These are phyloP conservation scores for Rutpela maculata DNA, from an alignment of 2,888 invertebrate species.

Conservation along the genomic window DNA sequence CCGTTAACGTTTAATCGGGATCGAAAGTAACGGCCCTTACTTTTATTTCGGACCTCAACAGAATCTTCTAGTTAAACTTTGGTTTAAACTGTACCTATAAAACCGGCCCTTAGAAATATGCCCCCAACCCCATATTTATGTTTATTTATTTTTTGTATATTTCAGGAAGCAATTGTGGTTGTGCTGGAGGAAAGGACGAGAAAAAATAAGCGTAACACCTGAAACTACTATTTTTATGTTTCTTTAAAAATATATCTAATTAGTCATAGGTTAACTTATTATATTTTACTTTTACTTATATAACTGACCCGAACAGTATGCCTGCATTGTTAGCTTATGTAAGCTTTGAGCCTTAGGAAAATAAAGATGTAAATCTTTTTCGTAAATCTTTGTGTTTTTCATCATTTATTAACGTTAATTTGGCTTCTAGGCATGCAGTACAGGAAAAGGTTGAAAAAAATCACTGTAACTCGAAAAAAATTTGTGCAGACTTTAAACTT, in stretches of 20 bases:
- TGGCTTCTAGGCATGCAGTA: no score
- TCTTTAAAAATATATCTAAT: background rate
- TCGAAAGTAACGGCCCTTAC: no score
- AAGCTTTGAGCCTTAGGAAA: background rate
- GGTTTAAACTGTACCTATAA: no score
- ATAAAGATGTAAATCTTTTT: background rate
- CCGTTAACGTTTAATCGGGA: no score
- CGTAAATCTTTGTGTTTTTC: background rate
- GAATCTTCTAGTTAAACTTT: no score
- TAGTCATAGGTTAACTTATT: constrained; percentile 15
- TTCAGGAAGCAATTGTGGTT: constrained; percentile 25
- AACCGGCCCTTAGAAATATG: no score
- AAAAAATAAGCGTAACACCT: background rate
- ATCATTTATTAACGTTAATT: no score
- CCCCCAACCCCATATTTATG: background rate
- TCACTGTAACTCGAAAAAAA: no score
- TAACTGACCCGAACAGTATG: background rate
- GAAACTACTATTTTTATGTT: constrained; percentile 9
- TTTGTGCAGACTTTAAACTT: no score
- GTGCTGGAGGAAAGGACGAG: constrained; percentile 19
- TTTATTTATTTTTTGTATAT: background rate
- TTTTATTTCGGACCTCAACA: no score
- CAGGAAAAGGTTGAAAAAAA: no score
- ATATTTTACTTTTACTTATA: constrained; percentile 8
- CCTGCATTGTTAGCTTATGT: constrained; percentile 3